Evolutionary conservation across 2,888 invertebrate species (phyloP), one percentile per base, ranked within the genome.

Genomic region (Drosophila lacicola): DNA sequence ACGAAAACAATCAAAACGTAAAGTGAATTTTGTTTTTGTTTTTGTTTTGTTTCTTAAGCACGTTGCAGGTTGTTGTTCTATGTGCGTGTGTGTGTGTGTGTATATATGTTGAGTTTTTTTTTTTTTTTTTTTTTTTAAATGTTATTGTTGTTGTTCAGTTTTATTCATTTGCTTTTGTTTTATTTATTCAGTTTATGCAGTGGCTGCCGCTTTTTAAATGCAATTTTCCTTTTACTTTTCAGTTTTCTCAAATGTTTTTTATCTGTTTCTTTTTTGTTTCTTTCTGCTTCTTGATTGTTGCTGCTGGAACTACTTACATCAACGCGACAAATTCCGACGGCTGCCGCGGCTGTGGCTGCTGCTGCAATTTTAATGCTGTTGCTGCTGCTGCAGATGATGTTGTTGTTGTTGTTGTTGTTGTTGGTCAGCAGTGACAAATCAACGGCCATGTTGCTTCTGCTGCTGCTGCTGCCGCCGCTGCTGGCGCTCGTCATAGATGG

Each of bases 321-420:
- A 73, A 90, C 84, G 81, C 91, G 90, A 89, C 88, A 91, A 66
- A 90, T 84, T 75, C 90, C 90, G 69, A 90, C 79, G 62, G 88
- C 87, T 62, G 85, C 63, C 70, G 90, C 89, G 39, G 77, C 58
- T 37, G 71, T 60, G 50, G 50, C 54, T 11, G 19, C 14, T 60
- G 67, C 46, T 54, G 72, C 50, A 50, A 79, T 46, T 36, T 77
- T 74, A 49, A 54, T 72, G 56, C 46, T 74, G 58, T 39, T 25
- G 42, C 42, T 42, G 19, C 37, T 45, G 46, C 33, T 21, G 44
- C 29, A 11, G 25, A 25, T 25, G 25, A 25, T 25, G 25, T 25
- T 25, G 25, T 25, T 83, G 79, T 77, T 67, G 81, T 67, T 79
- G 70, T 37, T 65, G 34, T 37, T 65, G 25, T 34, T 53, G 74